Evolutionary conservation across 2,113 vertebrate species (phyloP), one percentile per base, ranked within the genome.

Genomic region (Apodemus sylvaticus): DNA sequence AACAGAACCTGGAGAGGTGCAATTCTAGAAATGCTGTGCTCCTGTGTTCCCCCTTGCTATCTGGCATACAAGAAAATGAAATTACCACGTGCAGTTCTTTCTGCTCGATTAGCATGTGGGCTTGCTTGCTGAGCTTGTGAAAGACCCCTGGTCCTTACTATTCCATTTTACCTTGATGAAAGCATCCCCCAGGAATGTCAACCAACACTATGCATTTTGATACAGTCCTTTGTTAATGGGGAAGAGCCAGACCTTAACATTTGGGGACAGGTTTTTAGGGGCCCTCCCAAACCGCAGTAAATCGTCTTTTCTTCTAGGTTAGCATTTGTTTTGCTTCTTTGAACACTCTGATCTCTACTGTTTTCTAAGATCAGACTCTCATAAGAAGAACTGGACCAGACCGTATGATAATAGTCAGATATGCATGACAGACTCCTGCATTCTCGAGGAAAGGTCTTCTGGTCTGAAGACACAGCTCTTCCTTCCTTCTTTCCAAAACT

Each of bases 21-120:
- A 73, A 90, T 89, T 93, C 90, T 60, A 70, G 87, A 94, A 81
- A 66, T 68, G 51, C 53, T 53, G 31, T 8, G n/a, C 60, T 42
- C 53, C 76, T 29, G 7, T 91, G 92, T 60, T n/a, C 92, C 94
- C 87, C 53, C 45, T 86, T 90, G 70, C 90, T 90, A 1, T 93
- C 91, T 86, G 85, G 73, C 58, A 88, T 90, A 81, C 74, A 19
- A 87, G 71, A 93, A 91, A 96, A 89, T 89, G 79, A 68, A 97
- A 91, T 91, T 70, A 66, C 36, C 51, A 3, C 26, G 20, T 79
- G 20, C 78, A 60, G 19, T 86, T 86, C 39, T 36, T 92, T 3
- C 87, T 81, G 36, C n/a, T 79, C 64, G 71, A 2, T 10, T 89
- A 77, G 60, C 26, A 19, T 68, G 89, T 89, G 83, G 82, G 48